Conservation (phyloP, 2,888 invertebrate species). For the Amiota communis region DNA sequence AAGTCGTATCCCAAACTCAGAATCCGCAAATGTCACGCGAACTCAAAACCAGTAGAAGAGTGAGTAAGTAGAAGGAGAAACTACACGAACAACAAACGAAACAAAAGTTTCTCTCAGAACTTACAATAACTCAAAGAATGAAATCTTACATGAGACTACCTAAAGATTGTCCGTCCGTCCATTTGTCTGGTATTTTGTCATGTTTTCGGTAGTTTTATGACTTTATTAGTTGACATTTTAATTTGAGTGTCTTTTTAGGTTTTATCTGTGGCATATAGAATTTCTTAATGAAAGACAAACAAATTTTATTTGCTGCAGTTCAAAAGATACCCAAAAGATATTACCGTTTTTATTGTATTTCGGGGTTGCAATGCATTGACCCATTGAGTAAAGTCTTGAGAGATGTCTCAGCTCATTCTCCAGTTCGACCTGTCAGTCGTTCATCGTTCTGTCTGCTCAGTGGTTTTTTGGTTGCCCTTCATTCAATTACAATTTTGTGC, state of each 20-base stretch:
- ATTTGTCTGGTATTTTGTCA: not conserved
- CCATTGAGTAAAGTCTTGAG: too few species aligned
- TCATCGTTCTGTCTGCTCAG: too few species aligned
- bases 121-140: too few species aligned
- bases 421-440: too few species aligned
- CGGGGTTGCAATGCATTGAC: constrained; percentile 6
- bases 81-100: constrained; percentile 17
- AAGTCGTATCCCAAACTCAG: constrained; percentile 16
- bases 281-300: constrained; percentile 23
- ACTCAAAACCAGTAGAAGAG: not conserved
- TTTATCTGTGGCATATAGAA: constrained; percentile 8
- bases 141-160: not conserved
- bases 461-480: not conserved
- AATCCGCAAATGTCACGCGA: constrained; percentile 24
- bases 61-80: not conserved
- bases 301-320: not conserved
- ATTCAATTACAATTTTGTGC: constrained; percentile 59
- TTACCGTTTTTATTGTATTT: not conserved
- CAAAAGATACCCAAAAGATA: too few species aligned
- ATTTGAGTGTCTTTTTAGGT: constrained; percentile 21
- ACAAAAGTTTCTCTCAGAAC: not conserved
- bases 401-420: too few species aligned
- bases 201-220: constrained; percentile 32
- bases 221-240: constrained; percentile 35
- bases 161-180: not conserved